Evolutionary conservation across 2,797 vertebrate genomes (phyloP).

Genomic region (Thamnophis elegans): DNA sequence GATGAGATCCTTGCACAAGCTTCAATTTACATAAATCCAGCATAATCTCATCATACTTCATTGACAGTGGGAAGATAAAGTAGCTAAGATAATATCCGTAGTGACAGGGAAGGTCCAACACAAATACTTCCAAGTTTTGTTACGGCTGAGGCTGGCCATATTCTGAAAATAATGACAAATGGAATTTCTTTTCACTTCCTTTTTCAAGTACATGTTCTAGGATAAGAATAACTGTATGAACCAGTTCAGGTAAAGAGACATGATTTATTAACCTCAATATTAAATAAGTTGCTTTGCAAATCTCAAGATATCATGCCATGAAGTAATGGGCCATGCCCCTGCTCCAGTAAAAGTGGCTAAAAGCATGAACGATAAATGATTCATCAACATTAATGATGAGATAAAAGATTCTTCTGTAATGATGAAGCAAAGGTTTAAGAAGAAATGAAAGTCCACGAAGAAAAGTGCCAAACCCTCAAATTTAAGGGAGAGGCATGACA

Average conservation of each 20-base stretch:
- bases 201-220: slow-evolving; percentile 13
- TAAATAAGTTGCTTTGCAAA: slow-evolving; percentile 14
- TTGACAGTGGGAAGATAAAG: background rate
- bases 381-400: background rate
- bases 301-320: slow-evolving; percentile 5
- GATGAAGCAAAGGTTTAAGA: background rate
- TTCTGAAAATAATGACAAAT: slow-evolving; percentile 13
- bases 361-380: background rate
- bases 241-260: background rate
- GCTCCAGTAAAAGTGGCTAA: background rate
- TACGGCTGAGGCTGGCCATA: slow-evolving; percentile 5
- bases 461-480: background rate
- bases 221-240: slow-evolving; percentile 41
- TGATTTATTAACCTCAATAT: slow-evolving; percentile 12
- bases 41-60: background rate
- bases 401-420: background rate
- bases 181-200: slow-evolving; percentile 10
- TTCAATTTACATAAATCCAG: background rate
- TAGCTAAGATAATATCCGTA: background rate
- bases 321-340: background rate
- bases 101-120: background rate
- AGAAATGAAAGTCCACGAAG: background rate
- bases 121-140: background rate
- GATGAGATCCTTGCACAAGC: background rate
- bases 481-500: background rate